phyloP scores from a whole-genome alignment of 2,888 invertebrate species.

The Metacarcinus magister region DNA sequence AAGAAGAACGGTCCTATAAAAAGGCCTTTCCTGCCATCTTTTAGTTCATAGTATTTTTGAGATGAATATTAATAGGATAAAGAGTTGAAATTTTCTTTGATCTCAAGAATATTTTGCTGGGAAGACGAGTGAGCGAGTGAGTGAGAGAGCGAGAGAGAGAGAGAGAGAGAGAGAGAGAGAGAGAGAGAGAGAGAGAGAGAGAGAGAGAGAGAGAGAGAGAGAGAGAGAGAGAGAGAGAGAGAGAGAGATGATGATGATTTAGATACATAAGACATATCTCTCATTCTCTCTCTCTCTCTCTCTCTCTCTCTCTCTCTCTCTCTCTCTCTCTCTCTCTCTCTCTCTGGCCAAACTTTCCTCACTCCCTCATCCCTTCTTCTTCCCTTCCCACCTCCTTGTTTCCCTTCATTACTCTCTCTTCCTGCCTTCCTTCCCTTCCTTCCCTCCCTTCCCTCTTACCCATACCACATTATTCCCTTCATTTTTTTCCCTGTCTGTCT shows the following conservation, averaged over 20 bases:
- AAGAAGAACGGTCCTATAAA: neutral
- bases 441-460: neutral
- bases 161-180: slow-evolving; percentile 64
- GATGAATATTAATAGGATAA: slow-evolving; percentile 41
- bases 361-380: neutral
- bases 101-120: neutral
- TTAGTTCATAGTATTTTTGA: slow-evolving; percentile 21
- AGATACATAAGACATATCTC: neutral
- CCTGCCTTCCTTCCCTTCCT: neutral
- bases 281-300: neutral
- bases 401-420: neutral
- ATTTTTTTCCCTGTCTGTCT: neutral
- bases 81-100: slow-evolving; percentile 19
- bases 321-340: too few relatives aligned
- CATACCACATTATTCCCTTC: neutral
- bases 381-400: neutral
- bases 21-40: neutral
- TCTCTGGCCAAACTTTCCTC: too few relatives aligned
- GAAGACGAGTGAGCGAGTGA: slow-evolving; percentile 10
- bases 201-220: slow-evolving; percentile 57
- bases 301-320: slow-evolving; percentile 55
- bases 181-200: slow-evolving; percentile 60
- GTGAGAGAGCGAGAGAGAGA: neutral
- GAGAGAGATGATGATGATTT: neutral
- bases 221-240: slow-evolving; percentile 58